phyloP scores from a whole-genome alignment of 2,797 vertebrate species.

The Sebastolobus alascanus region DNA sequence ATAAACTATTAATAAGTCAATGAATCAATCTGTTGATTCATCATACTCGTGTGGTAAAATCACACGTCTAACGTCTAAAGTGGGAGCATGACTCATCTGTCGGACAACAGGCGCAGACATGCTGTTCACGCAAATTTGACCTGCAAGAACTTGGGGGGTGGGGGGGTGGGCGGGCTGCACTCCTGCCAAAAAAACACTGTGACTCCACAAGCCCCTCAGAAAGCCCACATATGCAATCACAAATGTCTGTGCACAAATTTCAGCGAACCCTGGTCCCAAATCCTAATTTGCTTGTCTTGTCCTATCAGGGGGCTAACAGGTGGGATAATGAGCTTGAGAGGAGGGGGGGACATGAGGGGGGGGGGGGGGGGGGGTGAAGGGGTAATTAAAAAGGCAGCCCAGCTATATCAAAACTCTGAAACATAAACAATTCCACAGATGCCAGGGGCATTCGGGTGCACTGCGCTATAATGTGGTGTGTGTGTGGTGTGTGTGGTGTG shows the following conservation, averaged over 20 bases:
- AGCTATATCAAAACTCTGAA: slow-evolving; percentile 67
- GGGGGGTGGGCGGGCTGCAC: neutral
- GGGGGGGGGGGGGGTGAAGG: neutral
- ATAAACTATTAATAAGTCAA: slow-evolving; percentile 75
- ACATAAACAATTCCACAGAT: slow-evolving; percentile 81
- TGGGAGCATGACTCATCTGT: slow-evolving; percentile 68
- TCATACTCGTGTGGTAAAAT: slow-evolving; percentile 55
- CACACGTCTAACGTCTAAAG: slow-evolving; percentile 56
- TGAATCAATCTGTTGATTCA: slow-evolving; percentile 75
- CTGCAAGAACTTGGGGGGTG: neutral
- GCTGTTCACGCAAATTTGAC: slow-evolving; percentile 39
- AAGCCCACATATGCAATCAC: slow-evolving; percentile 17
- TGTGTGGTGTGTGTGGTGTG: no score
- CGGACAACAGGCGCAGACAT: slow-evolving; percentile 45
- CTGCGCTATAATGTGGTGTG: slow-evolving; percentile 29
- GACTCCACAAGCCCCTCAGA: slow-evolving; percentile 18
- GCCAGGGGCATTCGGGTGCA: slow-evolving; percentile 51
- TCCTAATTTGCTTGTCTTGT: slow-evolving; percentile 45
- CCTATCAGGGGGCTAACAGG: slow-evolving; percentile 70
- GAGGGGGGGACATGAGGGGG: no score
- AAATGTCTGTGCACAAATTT: slow-evolving; percentile 34
- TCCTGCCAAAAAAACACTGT: slow-evolving; percentile 30
- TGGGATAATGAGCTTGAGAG: slow-evolving; percentile 59
- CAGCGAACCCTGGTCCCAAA: slow-evolving; percentile 19
- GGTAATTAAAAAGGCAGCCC: slow-evolving; percentile 72